These are phyloP conservation scores for Physeter macrocephalus DNA, from an alignment of 2,113 vertebrate genomes.

Conservation along the genomic window DNA sequence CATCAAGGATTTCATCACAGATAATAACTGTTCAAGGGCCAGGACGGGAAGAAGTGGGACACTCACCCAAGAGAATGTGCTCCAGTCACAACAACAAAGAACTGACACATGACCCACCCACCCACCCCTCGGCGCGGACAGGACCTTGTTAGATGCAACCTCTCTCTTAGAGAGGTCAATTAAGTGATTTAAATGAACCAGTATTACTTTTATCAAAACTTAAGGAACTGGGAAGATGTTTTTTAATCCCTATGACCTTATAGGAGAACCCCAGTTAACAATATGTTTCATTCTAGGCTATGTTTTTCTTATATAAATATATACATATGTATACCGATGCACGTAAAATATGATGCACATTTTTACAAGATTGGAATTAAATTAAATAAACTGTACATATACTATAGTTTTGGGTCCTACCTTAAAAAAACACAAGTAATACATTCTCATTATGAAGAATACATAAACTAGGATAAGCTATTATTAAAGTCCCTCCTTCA, in stretches of 20 bases:
- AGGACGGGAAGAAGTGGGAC: neutral
- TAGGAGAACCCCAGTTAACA: neutral
- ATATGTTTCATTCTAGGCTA: neutral
- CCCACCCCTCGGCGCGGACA: neutral
- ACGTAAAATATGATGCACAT: neutral
- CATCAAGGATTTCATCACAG: rapidly evolving
- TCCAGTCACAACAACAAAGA: neutral
- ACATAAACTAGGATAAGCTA: neutral
- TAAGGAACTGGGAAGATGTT: neutral
- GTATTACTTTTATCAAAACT: neutral
- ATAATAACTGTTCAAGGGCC: too few species aligned
- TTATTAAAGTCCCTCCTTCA: neutral
- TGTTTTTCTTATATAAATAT: neutral
- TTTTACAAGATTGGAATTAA: neutral
- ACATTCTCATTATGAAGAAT: neutral
- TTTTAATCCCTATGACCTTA: neutral
- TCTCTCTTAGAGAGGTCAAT: neutral
- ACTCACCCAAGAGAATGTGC: neutral
- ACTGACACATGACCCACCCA: neutral
- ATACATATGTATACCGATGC: neutral
- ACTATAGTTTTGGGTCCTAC: neutral
- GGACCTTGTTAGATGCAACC: neutral
- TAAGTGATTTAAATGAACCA: neutral
- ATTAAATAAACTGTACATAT: neutral
- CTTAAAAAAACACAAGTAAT: neutral